Percentiles rank a stretch among this genome's conserved stretches.
Conservation (phyloP, 1,140 invertebrate species). For the Drosophila tropicalis region DNA sequence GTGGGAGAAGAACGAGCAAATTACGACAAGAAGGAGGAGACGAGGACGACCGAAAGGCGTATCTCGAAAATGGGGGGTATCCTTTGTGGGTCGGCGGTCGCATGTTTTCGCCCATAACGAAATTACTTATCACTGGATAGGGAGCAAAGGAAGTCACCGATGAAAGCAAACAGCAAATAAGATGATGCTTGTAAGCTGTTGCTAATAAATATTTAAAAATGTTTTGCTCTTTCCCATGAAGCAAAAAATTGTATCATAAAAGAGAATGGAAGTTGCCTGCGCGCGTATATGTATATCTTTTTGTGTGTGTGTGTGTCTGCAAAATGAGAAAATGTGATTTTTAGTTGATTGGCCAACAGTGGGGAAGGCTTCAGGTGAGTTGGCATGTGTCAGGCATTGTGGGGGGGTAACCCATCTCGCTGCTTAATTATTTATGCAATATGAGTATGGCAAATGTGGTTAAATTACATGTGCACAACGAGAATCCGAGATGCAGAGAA, state of each 20-base stretch:
- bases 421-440: constrained; percentile 62
- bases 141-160: constrained; percentile 36
- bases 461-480: constrained; percentile 26
- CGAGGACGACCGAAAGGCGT: constrained; percentile 49
- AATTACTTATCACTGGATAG: constrained; percentile 69
- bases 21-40: constrained; percentile 32
- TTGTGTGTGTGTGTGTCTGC: not conserved
- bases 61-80: constrained; percentile 7
- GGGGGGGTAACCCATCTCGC: not conserved
- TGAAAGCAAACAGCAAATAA: constrained; percentile 47
- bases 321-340: constrained; percentile 72
- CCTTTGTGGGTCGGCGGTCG: constrained; percentile 51
- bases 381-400: not conserved
- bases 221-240: constrained; percentile 39
- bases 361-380: constrained; percentile 29
- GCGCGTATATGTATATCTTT: constrained; percentile 1
- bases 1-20: constrained; percentile 26
- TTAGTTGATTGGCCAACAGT: constrained; percentile 12
- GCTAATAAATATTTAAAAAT: constrained; percentile 81
- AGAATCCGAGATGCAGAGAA: too few relatives aligned
- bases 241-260: constrained; percentile 2
- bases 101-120: constrained; percentile 76
- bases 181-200: constrained; percentile 73
- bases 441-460: constrained; percentile 21
- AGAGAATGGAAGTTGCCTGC: not conserved